phyloP scores from a whole-genome alignment of 2,888 invertebrate species.

The Psylliodes chrysocephalus region DNA sequence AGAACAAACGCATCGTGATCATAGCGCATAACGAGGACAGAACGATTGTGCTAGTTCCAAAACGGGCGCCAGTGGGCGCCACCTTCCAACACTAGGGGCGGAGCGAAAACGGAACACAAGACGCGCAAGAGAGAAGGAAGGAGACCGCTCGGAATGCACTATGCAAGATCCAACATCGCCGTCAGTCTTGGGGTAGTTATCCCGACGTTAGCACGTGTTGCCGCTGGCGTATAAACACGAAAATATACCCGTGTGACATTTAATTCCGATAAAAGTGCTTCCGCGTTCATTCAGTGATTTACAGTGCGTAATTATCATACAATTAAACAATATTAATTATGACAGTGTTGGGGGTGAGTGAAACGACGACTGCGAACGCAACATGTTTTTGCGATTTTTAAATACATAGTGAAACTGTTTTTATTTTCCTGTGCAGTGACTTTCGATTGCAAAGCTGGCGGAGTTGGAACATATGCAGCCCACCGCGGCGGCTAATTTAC shows the following conservation, averaged over 20 bases:
- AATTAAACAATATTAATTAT: not conserved
- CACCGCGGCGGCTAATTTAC: constrained; percentile 71
- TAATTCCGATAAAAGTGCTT: constrained; percentile 42
- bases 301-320: not conserved
- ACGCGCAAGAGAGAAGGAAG: constrained; percentile 52
- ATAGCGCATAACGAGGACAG: constrained; percentile 14
- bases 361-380: constrained; percentile 28
- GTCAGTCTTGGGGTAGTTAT: constrained; percentile 70
- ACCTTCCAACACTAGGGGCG: constrained; percentile 69
- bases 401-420: constrained; percentile 34
- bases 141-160: constrained; percentile 68
- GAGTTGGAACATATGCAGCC: constrained; percentile 76
- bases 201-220: constrained; percentile 69
- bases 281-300: constrained; percentile 36
- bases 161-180: constrained; percentile 61
- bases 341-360: constrained; percentile 32
- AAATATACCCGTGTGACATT: constrained; percentile 37
- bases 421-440: not conserved
- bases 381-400: constrained; percentile 33
- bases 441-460: constrained; percentile 55
- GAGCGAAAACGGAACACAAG: constrained; percentile 68
- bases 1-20: constrained; percentile 20
- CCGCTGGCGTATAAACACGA: constrained; percentile 36
- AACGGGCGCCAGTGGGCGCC: constrained; percentile 60
- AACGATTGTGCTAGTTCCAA: constrained; percentile 27